Evolutionary conservation across 1,140 invertebrate genomes (phyloP), one percentile per base, ranked within the genome.

Genomic region (Microplitis demolitor): DNA sequence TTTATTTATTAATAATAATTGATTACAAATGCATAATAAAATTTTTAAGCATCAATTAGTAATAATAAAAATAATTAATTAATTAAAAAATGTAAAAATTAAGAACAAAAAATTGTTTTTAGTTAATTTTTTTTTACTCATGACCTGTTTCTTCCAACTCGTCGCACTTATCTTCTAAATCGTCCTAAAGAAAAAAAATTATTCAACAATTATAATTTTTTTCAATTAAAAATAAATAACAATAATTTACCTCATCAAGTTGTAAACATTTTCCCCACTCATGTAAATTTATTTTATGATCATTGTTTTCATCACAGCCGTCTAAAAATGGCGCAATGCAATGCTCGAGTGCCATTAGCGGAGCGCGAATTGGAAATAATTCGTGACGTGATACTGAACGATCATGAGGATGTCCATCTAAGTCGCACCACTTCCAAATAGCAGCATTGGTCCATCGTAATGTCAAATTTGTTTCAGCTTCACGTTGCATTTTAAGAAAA

Each of bases 401-500:
- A 86, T 97, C 95, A 78, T 95, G 94, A 71, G 95, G 94, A 84
- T 96, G 91, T 14, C 92, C 93, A 84, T 98, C 96, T 58, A 98
- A 88, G 83, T 98, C 96, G 82, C 96, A 98, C 94, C 96, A 98
- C 83, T 98, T 98, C 97, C 97, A 98, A 68, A 98, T 92, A 45
- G 96, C 96, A 11, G 96, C 96, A 83, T 96, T 96, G 4, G 93
- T 90, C 94, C 96, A 97, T 77, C 94, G 90, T 39, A 93, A 88
- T 0, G 93, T 94, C 77, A 94, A 89, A 80, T 96, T 95, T 8
- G 90, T 91, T 88, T 97, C 96, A 16, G 96, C 95, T 87, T 97
- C 95, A 62, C 91, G 89, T 88, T 97, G 94, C 92, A 97, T 92
- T 84, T 92, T 89, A 81, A 95, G 88, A 81, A 94, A 97, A 81